Evolutionary conservation across 2,113 vertebrate genomes (phyloP), one percentile per base, ranked within the genome.

Genomic region (Sinocyclocheilus grahami): DNA sequence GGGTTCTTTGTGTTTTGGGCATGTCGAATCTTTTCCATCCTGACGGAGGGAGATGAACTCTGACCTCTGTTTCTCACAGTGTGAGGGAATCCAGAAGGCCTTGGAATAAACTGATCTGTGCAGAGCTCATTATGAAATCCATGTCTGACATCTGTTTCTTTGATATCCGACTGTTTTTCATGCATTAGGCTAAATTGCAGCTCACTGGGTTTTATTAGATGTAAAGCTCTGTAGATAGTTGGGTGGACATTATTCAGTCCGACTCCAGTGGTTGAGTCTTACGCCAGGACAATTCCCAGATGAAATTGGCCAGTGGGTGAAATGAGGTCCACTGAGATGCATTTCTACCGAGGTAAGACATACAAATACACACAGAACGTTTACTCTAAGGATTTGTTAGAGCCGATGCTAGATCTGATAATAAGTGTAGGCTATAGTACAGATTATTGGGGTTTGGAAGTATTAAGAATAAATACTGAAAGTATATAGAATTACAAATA

Each of bases 1-100:
- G 46, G 46, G 33, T 51, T 86, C 72, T 33, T 24, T 85, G 82
- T 82, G 75, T 86, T 85, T 88, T 87, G n/a, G 27, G 77, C 51
- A 55, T 8, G 7, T 1, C 27, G 13, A 77, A 65, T 71, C 76
- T 86, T 60, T 27, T 85, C 83, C 60, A 82, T 86, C 51, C 69
- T 83, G 62, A 27, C 27, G 27, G 33, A 74, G 71, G 69, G 37
- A 65, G 2, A 46, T 83, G 65, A 76, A 67, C 74, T 78, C 22
- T 51, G 39, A 65, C 85, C n/a, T 53, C 27, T 37, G 77, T 16
- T 53, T 69, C 53, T 27, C 62, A 67, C 77, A 58, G 12, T 16
- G 42, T 20, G 37, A 27, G 39, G 14, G 37, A 3, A 18, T 67
- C n/a, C 53, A 5, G 67, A 81, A 58, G 16, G 22, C 51, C 39